Evolutionary conservation across 2,797 vertebrate genomes (phyloP), one percentile per base, ranked within the genome.

Genomic region (Enteromius argenteus): DNA sequence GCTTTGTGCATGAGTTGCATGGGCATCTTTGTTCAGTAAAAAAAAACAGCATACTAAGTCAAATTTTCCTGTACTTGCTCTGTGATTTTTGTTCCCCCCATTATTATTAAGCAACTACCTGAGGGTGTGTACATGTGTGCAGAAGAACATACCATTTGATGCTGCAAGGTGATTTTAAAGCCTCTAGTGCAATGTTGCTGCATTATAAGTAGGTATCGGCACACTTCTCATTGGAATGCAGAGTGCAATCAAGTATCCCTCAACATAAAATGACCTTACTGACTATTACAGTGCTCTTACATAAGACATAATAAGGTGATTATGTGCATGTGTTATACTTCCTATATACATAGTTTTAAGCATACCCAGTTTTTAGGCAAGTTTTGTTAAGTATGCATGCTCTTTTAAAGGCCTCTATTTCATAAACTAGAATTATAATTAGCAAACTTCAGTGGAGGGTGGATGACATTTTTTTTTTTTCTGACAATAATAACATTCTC

Each of bases 1-100:
- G 87, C 60, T 87, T 88, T 84, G 90, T 90, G 88, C 87, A 83
- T 77, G 69, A 76, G 91, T 89, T 83, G 85, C 88, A 88, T 84
- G 46, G n/a, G 66, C n/a, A 81, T 87, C 73, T 86, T 86, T 89
- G 87, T 91, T 89, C 84, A 87, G 91, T 90, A 83, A 83, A 85
- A 85, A 85, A 64, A 83, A 85, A 72, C 82, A 10, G 19, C 49
- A 62, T 46, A 27, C 19, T 15, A 0, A 84, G 51, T 37, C 27
- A 8, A 60, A 77, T 64, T 1, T 21, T 56, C 15, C 8, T 37
- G 56, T 64, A 44, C 58, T 66, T 23, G n/a, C 72, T 67, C 10
- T 21, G 17, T 39, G 35, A 53, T 49, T 76, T 56, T 58, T 51
- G 14, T 58, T 60, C 27, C 5, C 5, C 27, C 27, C 27, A 35